These are phyloP conservation scores for Cassiopea andromeda DNA, from an alignment of 30 jellyfish, hydroid and myxozoan species.

Conservation along the genomic window DNA sequence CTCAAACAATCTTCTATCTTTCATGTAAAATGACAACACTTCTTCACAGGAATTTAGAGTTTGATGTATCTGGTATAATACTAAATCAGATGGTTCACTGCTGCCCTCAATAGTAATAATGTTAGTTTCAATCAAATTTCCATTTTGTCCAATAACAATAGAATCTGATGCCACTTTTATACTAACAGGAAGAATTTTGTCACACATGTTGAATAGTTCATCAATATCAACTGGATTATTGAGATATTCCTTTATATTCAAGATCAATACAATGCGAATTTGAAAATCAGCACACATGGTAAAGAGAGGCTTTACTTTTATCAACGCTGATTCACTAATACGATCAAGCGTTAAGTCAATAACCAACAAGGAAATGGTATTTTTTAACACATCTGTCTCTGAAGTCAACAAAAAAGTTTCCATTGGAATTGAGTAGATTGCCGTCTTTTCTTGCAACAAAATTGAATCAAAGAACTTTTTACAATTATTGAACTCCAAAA, in stretches of 20 bases:
- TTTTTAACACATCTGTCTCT: not conserved
- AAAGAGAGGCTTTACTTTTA: not conserved
- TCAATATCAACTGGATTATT: not conserved
- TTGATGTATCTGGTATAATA: not conserved
- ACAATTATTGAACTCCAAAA: not conserved
- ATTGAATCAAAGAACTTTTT: not conserved
- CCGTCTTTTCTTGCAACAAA: not conserved
- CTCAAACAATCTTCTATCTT: not conserved
- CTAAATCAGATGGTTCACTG: not conserved
- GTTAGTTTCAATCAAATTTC: not conserved
- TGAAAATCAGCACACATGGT: not conserved
- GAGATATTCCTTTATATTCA: not conserved
- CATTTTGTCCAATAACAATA: slow-evolving; percentile 28
- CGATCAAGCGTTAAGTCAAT: slow-evolving; percentile 14
- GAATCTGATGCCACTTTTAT: slow-evolving; percentile 30
- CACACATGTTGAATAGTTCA: not conserved
- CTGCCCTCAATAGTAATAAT: not conserved
- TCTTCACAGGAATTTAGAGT: not conserved
- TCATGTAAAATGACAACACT: not conserved
- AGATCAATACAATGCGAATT: slow-evolving; percentile 19
- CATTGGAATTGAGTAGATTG: not conserved
- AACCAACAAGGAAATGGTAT: not conserved
- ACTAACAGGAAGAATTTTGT: not conserved
- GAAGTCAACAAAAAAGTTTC: not conserved
- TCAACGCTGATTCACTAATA: not conserved